Evolutionary conservation across 2,888 invertebrate species (phyloP), one percentile per base, ranked within the genome.

Genomic region (Perizoma affinitatum): DNA sequence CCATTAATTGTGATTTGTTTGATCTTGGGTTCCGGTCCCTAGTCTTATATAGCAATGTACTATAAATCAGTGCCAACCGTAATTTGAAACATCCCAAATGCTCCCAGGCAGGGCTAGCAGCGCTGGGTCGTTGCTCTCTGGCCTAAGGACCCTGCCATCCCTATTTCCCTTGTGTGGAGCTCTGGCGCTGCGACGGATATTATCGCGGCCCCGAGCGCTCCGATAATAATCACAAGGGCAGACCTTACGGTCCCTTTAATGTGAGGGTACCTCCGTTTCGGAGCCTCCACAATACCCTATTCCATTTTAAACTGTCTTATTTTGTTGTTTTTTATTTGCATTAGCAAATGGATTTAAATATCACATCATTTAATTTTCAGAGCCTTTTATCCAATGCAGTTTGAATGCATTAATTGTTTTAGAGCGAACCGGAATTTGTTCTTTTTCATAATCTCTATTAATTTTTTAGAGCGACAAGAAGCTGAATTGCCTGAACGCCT

Each of bases 161-260:
- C 83, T 76, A 73, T 75, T 74, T 75, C 76, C 64, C 64, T 42
- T 50, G 57, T 54, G 46, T 47, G 52, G 47, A 57, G 54, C 52
- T 48, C 53, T 55, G 45, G 6, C 76, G 71, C 72, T 70, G 73
- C 75, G 73, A 73, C 76, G 79, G 79, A 80, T 83, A 79, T 79
- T 80, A 83, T 82, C 83, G 72, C 73, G 69, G 70, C 71, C 68
- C 70, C 66, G 70, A 74, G 74, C 74, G 73, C 75, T 60, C 33
- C 75, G 81, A 83, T 84, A 79, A 81, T 84, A 81, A 84, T 83
- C 83, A 75, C 80, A 75, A 79, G 82, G 82, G 77, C 79, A 79
- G 74, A 73, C 75, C 80, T 82, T 82, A 80, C 82, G 82, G 78
- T 76, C 73, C 70, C 73, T 73, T 73, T 79, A 78, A 78, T 77